A percentile compares a stretch with the other conserved stretches of the same genome.
Evolutionary conservation across 2,888 invertebrate genomes (phyloP).

Genomic region (Xanthorhoe designata): DNA sequence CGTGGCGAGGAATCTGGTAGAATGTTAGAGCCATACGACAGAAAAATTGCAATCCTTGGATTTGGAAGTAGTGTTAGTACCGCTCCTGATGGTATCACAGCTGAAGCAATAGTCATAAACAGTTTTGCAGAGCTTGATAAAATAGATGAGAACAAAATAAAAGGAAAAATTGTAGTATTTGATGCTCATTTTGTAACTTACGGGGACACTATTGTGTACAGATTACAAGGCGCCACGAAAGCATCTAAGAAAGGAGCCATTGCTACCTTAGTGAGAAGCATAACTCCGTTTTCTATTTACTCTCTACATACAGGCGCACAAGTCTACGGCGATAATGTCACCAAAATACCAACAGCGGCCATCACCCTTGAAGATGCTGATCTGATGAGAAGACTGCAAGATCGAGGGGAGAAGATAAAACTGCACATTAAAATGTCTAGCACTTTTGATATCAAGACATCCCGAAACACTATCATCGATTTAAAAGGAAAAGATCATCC

Average conservation of each 20-base stretch:
- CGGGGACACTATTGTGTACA: constrained; percentile 87
- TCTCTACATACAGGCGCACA: constrained; percentile 91
- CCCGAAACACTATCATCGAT: constrained; percentile 90
- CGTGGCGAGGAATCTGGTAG: constrained; percentile 88
- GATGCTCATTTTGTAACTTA: constrained; percentile 88
- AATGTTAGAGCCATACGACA: constrained; percentile 86
- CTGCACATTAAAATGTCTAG: constrained; percentile 87
- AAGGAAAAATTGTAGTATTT: constrained; percentile 91
- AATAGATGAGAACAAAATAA: constrained; percentile 75
- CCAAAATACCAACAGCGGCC: constrained; percentile 89
- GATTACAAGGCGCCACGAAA: constrained; percentile 86
- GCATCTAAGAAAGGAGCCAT: constrained; percentile 91
- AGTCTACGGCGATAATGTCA: constrained; percentile 83
- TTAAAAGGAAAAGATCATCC: constrained; percentile 79
- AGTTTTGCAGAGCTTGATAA: constrained; percentile 88
- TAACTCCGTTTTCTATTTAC: constrained; percentile 91
- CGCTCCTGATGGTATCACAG: constrained; percentile 88
- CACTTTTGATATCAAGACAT: constrained; percentile 81
- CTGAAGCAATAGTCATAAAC: constrained; percentile 89
- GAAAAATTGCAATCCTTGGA: constrained; percentile 88
- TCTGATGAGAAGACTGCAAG: constrained; percentile 87
- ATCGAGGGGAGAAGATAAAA: constrained; percentile 73
- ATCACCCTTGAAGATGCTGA: constrained; percentile 92
- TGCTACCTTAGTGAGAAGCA: constrained; percentile 89
- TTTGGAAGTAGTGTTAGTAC: constrained; percentile 90